Evolutionary conservation across 2,797 vertebrate genomes (phyloP).

Genomic region (Alosa sapidissima): DNA sequence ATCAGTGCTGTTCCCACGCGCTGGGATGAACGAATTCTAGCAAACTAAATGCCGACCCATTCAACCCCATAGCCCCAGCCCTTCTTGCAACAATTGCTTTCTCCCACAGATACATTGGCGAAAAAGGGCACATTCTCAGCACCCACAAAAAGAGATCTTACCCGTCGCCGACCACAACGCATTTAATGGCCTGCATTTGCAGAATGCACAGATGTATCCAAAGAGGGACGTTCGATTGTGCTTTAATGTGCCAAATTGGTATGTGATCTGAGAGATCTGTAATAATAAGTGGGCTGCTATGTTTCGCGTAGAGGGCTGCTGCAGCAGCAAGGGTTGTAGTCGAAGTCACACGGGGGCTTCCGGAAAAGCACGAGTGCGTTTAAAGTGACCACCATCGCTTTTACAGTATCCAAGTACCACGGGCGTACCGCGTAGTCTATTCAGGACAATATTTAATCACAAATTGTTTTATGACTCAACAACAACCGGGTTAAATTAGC

Average conservation of each 20-base stretch:
- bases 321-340: slow-evolving; percentile 35
- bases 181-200: slow-evolving; percentile 87
- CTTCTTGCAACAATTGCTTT: slow-evolving; percentile 52
- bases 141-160: slow-evolving; percentile 60
- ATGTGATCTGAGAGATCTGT: slow-evolving; percentile 36
- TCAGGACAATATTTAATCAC: background rate
- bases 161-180: slow-evolving; percentile 87
- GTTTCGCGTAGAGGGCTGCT: slow-evolving; percentile 33
- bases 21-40: background rate
- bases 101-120: slow-evolving; percentile 40
- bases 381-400: slow-evolving; percentile 40
- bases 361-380: slow-evolving; percentile 46
- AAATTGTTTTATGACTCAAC: background rate
- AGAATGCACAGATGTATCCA: slow-evolving; percentile 28
- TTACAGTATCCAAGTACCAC: background rate
- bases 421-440: background rate
- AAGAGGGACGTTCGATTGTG: slow-evolving; percentile 11
- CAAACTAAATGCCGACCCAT: slow-evolving; percentile 28
- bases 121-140: slow-evolving; percentile 23
- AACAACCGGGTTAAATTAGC: background rate
- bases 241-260: slow-evolving; percentile 36
- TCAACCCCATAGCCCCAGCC: slow-evolving; percentile 38
- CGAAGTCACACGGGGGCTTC: slow-evolving; percentile 29
- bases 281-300: slow-evolving; percentile 41
- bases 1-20: background rate